Evolutionary conservation across 2,797 vertebrate species (phyloP).

Genomic region (Mormyrus hasselquistii): DNA sequence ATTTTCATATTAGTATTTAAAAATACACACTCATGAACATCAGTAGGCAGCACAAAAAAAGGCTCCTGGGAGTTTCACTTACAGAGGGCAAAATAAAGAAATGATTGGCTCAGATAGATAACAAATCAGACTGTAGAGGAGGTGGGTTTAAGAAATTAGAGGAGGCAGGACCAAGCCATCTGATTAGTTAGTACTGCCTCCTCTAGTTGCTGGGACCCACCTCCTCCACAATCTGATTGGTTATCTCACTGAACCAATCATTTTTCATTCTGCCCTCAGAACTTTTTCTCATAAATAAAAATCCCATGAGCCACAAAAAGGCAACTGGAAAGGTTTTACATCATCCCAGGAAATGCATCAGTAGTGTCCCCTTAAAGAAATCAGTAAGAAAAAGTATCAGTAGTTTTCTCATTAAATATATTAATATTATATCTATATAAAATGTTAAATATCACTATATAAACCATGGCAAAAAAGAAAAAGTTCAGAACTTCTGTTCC

Average conservation of each 20-base stretch:
- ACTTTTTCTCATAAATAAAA: not conserved
- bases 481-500: not conserved
- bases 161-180: not conserved
- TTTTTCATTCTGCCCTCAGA: not conserved
- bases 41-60: constrained; percentile 48
- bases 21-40: constrained; percentile 43
- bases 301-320: constrained; percentile 43
- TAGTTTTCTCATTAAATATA: constrained; percentile 79
- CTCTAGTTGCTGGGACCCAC: not conserved
- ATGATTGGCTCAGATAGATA: not conserved
- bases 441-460: constrained; percentile 88
- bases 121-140: not conserved
- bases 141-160: not conserved
- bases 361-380: constrained; percentile 50
- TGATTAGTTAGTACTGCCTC: not conserved
- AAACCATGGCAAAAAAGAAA: constrained; percentile 1
- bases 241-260: not conserved
- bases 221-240: not conserved
- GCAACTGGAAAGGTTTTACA: constrained; percentile 60
- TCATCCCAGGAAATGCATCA: constrained; percentile 33
- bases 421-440: constrained; percentile 91
- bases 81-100: not conserved
- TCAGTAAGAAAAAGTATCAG: constrained; percentile 4
- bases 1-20: constrained; percentile 38
- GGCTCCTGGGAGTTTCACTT: constrained; percentile 25